phyloP scores from a whole-genome alignment of 92 coral and sea anemone species.

The Epizoanthus stellaris region DNA sequence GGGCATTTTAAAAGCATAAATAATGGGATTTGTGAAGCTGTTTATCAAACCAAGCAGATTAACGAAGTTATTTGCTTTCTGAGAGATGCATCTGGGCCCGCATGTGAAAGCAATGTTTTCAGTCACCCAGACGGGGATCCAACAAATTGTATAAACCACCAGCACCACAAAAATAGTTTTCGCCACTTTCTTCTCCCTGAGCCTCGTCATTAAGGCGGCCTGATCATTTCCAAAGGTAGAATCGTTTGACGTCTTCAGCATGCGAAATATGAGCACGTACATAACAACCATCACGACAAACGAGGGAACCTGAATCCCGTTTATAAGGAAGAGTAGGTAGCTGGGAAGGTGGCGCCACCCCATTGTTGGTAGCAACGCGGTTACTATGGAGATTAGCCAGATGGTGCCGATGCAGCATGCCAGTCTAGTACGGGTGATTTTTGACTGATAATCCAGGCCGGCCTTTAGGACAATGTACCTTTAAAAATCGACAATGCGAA shows the following conservation, averaged over 20 bases:
- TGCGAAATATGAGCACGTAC: conserved; percentile 39
- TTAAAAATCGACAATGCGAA: no score
- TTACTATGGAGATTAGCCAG: conserved; percentile 25
- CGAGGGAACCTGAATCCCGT: conserved; percentile 7
- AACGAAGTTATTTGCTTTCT: conserved; percentile 18
- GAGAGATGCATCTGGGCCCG: conserved; percentile 31
- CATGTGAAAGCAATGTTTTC: conserved; percentile 33
- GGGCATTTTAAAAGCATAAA: conserved; percentile 45
- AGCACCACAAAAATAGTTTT: conserved; percentile 24
- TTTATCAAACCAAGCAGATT: conserved; percentile 27
- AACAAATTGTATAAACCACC: conserved; percentile 24
- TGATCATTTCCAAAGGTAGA: conserved; percentile 7
- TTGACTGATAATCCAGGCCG: conserved; percentile 20
- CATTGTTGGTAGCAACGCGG: conserved; percentile 17
- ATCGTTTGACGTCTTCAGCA: background rate
- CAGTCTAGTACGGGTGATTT: conserved; percentile 9
- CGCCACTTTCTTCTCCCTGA: conserved; percentile 28
- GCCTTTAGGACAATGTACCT: conserved; percentile 34
- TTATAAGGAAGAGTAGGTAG: background rate
- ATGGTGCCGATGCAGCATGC: conserved; percentile 28
- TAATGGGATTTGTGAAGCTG: conserved; percentile 31
- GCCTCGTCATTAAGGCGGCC: conserved; percentile 17
- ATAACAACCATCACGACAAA: conserved; percentile 13
- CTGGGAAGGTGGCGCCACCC: conserved; percentile 22
- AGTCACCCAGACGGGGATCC: conserved; percentile 36